Evolutionary conservation across 1,140 invertebrate genomes (phyloP), one percentile per base, ranked within the genome.

Genomic region (Probaryconus sp.): DNA sequence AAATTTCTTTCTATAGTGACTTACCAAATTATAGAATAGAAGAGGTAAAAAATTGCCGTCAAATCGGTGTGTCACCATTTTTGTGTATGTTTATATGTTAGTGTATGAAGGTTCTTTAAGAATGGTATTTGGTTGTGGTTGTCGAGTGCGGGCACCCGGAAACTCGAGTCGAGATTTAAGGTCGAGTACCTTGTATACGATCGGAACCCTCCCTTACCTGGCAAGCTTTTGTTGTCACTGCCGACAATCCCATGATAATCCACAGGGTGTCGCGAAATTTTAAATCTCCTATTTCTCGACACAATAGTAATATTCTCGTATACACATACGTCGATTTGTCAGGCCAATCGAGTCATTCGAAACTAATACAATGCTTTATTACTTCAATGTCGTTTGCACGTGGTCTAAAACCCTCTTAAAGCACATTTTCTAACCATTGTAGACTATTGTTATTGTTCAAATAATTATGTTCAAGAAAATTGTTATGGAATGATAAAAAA

Each of bases 101-200:
- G 30, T 5, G 37, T 24, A 38, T 6, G 47, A 60, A 38, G 31
- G 16, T 56, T 35, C 56, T 63, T 58, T 38, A 64, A 69, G 71
- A 63, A 69, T 68, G 50, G 50, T 65, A 60, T 75, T 75, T 58
- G 55, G 65, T 55, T 75, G 71, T 61, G 71, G 71, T 68, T 68
- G 71, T 74, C 14, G 71, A 69, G 56, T 63, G 63, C 63, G 63
- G 63, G 63, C 63, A 74, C 56, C 71, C 56, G 56, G 71, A 74
- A 69, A 68, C 71, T 74, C 51, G 71, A 74, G 71, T 68, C 64
- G 71, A 58, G 64, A 74, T 74, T 74, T 74, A 74, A 74, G 71
- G 71, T 74, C 71, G 71, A 74, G 71, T 74, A 64, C 64, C 45
- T 67, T 55, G 63, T 73, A 24, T 63, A 43, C 51, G 61, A 73